Percentiles rank a stretch among this genome's conserved stretches.
These are phyloP conservation scores for Macrobrachium nipponense DNA, from an alignment of 1,140 invertebrate species.

Conservation along the genomic window DNA sequence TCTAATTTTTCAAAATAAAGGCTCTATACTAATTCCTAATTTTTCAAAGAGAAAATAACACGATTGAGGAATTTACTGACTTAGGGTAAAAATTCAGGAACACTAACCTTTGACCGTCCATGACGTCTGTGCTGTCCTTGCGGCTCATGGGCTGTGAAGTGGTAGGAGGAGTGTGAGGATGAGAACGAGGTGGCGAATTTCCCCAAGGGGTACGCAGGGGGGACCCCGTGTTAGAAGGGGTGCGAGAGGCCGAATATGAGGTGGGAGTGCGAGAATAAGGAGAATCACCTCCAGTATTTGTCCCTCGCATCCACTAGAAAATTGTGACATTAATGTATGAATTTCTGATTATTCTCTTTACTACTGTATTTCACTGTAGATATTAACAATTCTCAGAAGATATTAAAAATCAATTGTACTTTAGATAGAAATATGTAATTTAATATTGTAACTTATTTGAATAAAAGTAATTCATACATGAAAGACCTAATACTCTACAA, in stretches of 20 bases:
- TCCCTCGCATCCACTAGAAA: constrained; percentile 61
- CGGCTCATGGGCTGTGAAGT: constrained; percentile 44
- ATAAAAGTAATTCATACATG: too few species aligned
- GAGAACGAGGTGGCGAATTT: constrained; percentile 53
- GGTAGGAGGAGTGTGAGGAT: constrained; percentile 50
- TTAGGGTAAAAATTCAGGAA: neutral
- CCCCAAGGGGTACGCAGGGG: constrained; percentile 60
- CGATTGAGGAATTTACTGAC: neutral
- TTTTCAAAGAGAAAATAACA: neutral
- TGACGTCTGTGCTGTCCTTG: constrained; percentile 44
- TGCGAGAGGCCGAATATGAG: constrained; percentile 59
- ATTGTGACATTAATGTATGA: neutral
- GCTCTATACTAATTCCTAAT: too few species aligned
- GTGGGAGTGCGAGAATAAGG: constrained; percentile 49
- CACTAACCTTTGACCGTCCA: constrained; percentile 48
- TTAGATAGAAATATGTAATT: too few species aligned
- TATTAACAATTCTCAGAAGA: too few species aligned
- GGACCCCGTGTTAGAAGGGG: constrained; percentile 59
- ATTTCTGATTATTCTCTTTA: too few species aligned
- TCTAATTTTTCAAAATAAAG: neutral
- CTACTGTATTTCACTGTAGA: too few species aligned
- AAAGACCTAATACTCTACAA: too few species aligned
- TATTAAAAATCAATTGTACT: too few species aligned
- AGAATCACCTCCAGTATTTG: constrained; percentile 50
- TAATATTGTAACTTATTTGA: too few species aligned